These are phyloP conservation scores for Knipowitschia caucasica DNA, from an alignment of 2,797 vertebrate genomes.

Conservation along the genomic window DNA sequence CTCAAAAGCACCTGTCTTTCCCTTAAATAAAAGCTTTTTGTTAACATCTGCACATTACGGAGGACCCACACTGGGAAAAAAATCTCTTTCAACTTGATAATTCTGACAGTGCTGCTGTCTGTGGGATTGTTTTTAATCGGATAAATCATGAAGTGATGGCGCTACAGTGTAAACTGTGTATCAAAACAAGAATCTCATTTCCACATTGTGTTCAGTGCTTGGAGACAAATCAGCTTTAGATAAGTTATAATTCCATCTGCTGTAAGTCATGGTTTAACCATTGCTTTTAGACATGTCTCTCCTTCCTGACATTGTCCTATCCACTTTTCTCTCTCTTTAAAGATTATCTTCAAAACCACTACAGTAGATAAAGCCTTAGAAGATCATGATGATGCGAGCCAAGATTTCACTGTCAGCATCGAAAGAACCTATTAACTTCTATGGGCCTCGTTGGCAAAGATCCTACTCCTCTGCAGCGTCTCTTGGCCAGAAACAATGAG, in stretches of 20 bases:
- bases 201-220: slow-evolving; percentile 39
- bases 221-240: slow-evolving; percentile 68
- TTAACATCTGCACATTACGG: slow-evolving; percentile 40
- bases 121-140: slow-evolving; percentile 22
- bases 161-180: slow-evolving; percentile 23
- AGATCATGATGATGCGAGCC: slow-evolving; percentile 56
- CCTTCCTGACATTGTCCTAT: slow-evolving; percentile 69
- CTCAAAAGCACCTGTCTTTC: slow-evolving; percentile 32
- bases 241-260: slow-evolving; percentile 65
- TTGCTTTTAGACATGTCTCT: slow-evolving; percentile 67
- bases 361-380: slow-evolving; percentile 65
- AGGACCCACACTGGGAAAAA: slow-evolving; percentile 39
- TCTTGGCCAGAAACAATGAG: slow-evolving; percentile 75
- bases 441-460: slow-evolving; percentile 72
- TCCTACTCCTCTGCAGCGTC: slow-evolving; percentile 70
- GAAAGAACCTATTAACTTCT: slow-evolving; percentile 74
- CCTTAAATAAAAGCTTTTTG: slow-evolving; percentile 44
- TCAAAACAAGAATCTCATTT: slow-evolving; percentile 37
- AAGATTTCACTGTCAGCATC: slow-evolving; percentile 73
- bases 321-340: slow-evolving; percentile 61
- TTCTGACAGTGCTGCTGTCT: slow-evolving; percentile 34
- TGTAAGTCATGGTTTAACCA: slow-evolving; percentile 70
- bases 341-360: slow-evolving; percentile 70
- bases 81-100: slow-evolving; percentile 48
- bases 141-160: slow-evolving; percentile 38